These are phyloP conservation scores for Pteropus rufus DNA, from an alignment of 2,797 vertebrate genomes.

Conservation along the genomic window DNA sequence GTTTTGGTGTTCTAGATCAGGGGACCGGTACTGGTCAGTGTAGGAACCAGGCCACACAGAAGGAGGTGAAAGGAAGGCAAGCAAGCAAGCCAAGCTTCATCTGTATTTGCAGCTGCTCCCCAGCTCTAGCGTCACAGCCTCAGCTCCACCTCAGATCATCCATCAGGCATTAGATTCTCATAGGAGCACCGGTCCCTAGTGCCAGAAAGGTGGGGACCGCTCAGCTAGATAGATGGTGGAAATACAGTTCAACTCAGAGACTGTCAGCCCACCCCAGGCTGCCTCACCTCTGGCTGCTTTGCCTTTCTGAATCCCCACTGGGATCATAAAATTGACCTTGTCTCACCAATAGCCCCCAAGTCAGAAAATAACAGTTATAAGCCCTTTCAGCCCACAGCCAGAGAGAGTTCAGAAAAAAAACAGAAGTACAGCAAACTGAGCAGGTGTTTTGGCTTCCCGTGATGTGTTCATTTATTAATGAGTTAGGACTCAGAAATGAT, in stretches of 20 bases:
- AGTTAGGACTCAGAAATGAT: slow-evolving; percentile 4
- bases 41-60: no score
- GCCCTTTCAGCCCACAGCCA: neutral
- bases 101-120: no score
- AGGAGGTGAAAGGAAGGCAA: no score
- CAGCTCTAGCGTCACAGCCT: no score
- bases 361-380: neutral
- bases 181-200: no score
- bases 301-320: neutral
- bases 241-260: neutral
- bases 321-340: neutral
- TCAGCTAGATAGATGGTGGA: neutral
- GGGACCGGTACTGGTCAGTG: no score
- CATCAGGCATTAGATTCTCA: no score
- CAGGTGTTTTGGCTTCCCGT: slow-evolving; percentile 11
- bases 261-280: neutral
- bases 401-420: neutral
- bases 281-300: neutral
- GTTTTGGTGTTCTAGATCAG: neutral
- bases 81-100: no score
- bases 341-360: neutral
- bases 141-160: no score
- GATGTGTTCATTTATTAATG: neutral
- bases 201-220: no score
- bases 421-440: neutral